Percentiles rank a stretch among this genome's conserved stretches.
These are phyloP conservation scores for Spea bombifrons DNA, from an alignment of 2,113 vertebrate species.

Conservation along the genomic window DNA sequence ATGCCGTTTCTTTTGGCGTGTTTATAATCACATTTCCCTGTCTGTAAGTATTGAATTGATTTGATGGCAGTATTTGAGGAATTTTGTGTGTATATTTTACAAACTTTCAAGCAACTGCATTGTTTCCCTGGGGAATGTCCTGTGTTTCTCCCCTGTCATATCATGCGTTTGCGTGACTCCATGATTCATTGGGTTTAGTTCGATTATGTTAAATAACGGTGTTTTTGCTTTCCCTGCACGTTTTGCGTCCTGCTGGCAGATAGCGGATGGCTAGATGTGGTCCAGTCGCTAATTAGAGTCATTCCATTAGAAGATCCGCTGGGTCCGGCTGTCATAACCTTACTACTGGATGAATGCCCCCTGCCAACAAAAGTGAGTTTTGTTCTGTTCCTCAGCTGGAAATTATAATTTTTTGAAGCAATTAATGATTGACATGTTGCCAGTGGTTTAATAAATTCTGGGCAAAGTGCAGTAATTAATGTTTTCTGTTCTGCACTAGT, in stretches of 20 bases:
- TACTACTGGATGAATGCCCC: conserved; percentile 93
- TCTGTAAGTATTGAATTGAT: too few relatives aligned
- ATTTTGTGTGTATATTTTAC: too few relatives aligned
- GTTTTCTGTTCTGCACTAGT: too few relatives aligned
- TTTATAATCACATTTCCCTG: too few relatives aligned
- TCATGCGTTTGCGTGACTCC: too few relatives aligned
- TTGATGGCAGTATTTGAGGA: too few relatives aligned
- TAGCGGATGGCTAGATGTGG: conserved; percentile 97
- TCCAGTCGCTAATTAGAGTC: conserved; percentile 95
- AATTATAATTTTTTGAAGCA: not conserved
- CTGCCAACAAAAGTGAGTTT: conserved; percentile 92
- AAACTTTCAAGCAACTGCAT: too few relatives aligned
- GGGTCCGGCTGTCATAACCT: conserved; percentile 96
- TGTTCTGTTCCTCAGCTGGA: not conserved
- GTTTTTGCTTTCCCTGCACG: not conserved
- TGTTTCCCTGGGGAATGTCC: too few relatives aligned
- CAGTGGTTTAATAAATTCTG: not conserved
- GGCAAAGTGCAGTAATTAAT: not conserved
- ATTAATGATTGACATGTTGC: not conserved
- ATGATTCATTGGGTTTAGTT: too few relatives aligned
- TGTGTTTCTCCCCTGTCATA: too few relatives aligned
- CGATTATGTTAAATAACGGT: not conserved
- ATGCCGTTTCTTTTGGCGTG: too few relatives aligned
- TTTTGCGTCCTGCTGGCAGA: conserved; percentile 64
- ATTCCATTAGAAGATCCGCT: conserved; percentile 96